A percentile compares a stretch with the other conserved stretches of the same genome.
Evolutionary conservation across 2,888 invertebrate species (phyloP).

Genomic region (Argyresthia albistria): DNA sequence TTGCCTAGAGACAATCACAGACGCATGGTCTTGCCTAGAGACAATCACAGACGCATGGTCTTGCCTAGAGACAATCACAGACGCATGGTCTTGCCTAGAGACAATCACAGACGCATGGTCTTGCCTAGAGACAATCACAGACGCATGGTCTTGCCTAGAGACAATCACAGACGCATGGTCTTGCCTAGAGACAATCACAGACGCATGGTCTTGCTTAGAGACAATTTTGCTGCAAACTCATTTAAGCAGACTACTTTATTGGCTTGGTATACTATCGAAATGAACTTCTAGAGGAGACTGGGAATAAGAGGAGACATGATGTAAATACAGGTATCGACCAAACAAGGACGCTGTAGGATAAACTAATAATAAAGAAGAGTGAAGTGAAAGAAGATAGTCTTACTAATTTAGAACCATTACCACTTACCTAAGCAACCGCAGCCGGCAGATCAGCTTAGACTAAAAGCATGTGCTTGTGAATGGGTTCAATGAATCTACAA

Average conservation of each 20-base stretch:
- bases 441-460: background rate
- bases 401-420: background rate
- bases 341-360: too few relatives aligned
- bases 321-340: too few relatives aligned
- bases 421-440: background rate
- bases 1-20: slow-evolving; percentile 9
- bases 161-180: slow-evolving; percentile 8
- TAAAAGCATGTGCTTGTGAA: background rate
- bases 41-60: slow-evolving; percentile 8
- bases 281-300: too few relatives aligned
- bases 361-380: background rate
- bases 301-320: too few relatives aligned
- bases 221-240: too few relatives aligned
- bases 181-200: slow-evolving; percentile 9
- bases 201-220: background rate
- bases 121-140: slow-evolving; percentile 9
- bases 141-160: background rate
- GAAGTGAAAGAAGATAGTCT: background rate
- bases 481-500: background rate
- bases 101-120: slow-evolving; percentile 8
- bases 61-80: slow-evolving; percentile 9
- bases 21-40: background rate
- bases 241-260: too few relatives aligned
- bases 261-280: too few relatives aligned
- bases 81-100: background rate